A percentile compares a stretch with the other conserved stretches of the same genome.
phyloP scores from a whole-genome alignment of 2,113 vertebrate species.

The Burhinus oedicnemus region DNA sequence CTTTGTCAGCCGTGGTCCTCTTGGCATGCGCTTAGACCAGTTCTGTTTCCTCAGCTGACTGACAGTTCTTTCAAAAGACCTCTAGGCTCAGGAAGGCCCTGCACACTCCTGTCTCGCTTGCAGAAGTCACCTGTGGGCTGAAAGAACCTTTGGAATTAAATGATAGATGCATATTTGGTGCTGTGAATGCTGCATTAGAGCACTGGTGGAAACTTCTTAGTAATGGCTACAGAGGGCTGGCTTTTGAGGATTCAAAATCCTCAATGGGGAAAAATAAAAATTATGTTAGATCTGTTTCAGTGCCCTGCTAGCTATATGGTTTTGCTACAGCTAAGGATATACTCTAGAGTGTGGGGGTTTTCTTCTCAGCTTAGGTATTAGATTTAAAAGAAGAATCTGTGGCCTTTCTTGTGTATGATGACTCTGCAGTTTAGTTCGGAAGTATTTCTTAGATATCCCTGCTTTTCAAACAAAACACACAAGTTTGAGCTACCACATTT shows the following conservation, averaged over 20 bases:
- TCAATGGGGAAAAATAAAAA: not conserved
- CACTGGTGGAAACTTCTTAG: not conserved
- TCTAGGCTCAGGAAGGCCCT: not conserved
- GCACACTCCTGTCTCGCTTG: not conserved
- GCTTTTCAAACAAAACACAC: not conserved
- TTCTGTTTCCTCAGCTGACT: not conserved
- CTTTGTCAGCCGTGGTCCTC: not conserved
- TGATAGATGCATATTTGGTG: not conserved
- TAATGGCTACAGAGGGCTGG: not conserved
- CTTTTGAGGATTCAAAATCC: not conserved
- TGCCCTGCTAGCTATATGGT: rapidly evolving
- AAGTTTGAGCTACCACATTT: not conserved
- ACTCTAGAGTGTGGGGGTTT: not conserved
- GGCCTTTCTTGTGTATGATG: not conserved
- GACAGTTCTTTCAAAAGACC: not conserved
- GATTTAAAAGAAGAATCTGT: not conserved
- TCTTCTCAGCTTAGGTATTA: not conserved
- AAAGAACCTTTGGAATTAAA: not conserved
- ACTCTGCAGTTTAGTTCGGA: not conserved
- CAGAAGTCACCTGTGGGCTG: not conserved
- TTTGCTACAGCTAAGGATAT: not conserved
- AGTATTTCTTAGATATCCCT: not conserved
- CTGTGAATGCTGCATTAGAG: not conserved
- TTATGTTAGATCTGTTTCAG: not conserved
- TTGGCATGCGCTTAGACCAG: not conserved